Evolutionary conservation across 2,888 invertebrate genomes (phyloP).

Genomic region (Aproaerema taeniolella): DNA sequence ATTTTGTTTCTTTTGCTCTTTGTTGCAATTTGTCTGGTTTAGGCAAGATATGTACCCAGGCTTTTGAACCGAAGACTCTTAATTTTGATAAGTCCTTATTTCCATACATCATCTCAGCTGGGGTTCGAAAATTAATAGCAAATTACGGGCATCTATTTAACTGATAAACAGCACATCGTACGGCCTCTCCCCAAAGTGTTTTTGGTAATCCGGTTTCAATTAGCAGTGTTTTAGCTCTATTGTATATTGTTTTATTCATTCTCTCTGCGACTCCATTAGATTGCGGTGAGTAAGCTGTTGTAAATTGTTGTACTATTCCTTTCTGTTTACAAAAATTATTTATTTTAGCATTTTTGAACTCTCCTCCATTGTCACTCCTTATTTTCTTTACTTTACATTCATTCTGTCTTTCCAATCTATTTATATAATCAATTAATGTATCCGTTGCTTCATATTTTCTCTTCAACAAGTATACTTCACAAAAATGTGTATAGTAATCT

Average conservation of each 20-base stretch:
- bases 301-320: slow-evolving; percentile 3
- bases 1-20: slow-evolving; percentile 15
- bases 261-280: slow-evolving; percentile 11
- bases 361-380: slow-evolving; percentile 13
- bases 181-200: slow-evolving; percentile 12
- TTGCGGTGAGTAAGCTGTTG: slow-evolving; percentile 3
- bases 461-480: slow-evolving; percentile 16
- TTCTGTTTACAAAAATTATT: background rate
- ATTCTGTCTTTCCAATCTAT: background rate
- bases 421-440: slow-evolving; percentile 8
- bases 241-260: slow-evolving; percentile 13
- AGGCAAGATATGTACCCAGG: slow-evolving; percentile 15
- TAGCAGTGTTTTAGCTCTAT: slow-evolving; percentile 9
- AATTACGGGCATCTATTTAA: slow-evolving; percentile 15
- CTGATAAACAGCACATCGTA: slow-evolving; percentile 15
- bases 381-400: background rate
- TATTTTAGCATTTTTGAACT: slow-evolving; percentile 3
- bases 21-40: slow-evolving; percentile 12
- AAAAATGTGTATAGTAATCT: slow-evolving; percentile 22
- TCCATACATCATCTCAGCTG: slow-evolving; percentile 7
- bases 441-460: slow-evolving; percentile 21
- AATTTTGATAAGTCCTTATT: no score
- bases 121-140: slow-evolving; percentile 13
- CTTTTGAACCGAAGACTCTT: slow-evolving; percentile 16
- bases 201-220: slow-evolving; percentile 11